phyloP scores from a whole-genome alignment of 2,797 vertebrate genomes.

The Lindbergichthys nudifrons region DNA sequence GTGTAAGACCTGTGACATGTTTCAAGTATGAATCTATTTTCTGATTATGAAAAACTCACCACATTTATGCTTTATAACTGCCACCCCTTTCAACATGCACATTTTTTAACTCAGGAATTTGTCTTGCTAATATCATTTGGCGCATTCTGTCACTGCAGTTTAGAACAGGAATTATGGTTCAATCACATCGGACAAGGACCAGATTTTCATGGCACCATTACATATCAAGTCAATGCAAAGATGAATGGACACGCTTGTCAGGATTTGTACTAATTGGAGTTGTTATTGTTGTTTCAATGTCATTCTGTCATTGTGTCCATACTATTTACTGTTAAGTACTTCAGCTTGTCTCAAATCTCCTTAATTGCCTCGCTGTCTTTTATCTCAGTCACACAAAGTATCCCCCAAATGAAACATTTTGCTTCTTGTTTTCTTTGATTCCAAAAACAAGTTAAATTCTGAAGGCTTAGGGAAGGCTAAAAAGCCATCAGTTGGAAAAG shows the following conservation, averaged over 20 bases:
- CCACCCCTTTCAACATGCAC: too few relatives aligned
- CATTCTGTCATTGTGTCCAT: slow-evolving; percentile 64
- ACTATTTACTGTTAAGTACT: slow-evolving; percentile 35
- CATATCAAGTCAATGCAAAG: too few relatives aligned
- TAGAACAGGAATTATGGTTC: too few relatives aligned
- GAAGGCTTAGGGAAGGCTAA: slow-evolving; percentile 6
- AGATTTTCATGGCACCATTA: too few relatives aligned
- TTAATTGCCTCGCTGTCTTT: slow-evolving; percentile 50
- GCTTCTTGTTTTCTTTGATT: slow-evolving; percentile 30
- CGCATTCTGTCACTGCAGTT: too few relatives aligned
- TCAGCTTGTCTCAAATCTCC: slow-evolving; percentile 64
- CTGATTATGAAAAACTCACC: neutral
- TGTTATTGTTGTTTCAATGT: slow-evolving; percentile 39
- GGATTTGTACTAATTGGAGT: too few relatives aligned
- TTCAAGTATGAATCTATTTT: neutral
- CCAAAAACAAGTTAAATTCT: slow-evolving; percentile 15
- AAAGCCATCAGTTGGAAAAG: slow-evolving; percentile 2
- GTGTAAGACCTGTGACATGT: slow-evolving; percentile 53
- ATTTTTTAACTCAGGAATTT: too few relatives aligned
- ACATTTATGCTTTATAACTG: neutral
- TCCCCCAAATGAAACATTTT: slow-evolving; percentile 14
- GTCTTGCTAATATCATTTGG: too few relatives aligned
- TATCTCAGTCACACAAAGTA: slow-evolving; percentile 6
- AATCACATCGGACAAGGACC: too few relatives aligned
- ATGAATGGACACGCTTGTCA: too few relatives aligned